phyloP scores from a whole-genome alignment of 2,888 invertebrate genomes.

The Diadegma fenestrale region DNA sequence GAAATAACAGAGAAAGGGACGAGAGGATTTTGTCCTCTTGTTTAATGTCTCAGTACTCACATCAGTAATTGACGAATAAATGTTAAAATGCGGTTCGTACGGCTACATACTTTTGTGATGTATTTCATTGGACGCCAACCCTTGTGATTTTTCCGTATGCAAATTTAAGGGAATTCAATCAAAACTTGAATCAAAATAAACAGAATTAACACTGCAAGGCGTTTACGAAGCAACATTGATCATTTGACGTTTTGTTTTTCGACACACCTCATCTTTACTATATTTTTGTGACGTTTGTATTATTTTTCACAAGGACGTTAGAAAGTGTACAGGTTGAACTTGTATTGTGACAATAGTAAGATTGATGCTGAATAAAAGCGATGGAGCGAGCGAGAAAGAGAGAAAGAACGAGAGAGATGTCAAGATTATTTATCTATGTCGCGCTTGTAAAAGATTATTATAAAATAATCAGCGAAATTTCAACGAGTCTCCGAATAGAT shows the following conservation, averaged over 20 bases:
- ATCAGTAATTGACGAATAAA: conserved; percentile 78
- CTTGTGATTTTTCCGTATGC: conserved; percentile 56
- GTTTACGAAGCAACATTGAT: neutral
- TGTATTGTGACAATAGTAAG: conserved; percentile 64
- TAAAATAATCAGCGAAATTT: conserved; percentile 60
- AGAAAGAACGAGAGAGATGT: conserved; percentile 34
- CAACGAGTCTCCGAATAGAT: conserved; percentile 45
- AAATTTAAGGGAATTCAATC: conserved; percentile 58
- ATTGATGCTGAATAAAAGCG: conserved; percentile 26
- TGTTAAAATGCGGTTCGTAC: conserved; percentile 79
- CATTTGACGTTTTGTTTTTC: conserved; percentile 4
- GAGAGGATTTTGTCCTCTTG: conserved; percentile 61
- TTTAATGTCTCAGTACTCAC: conserved; percentile 67
- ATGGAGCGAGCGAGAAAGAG: conserved; percentile 13
- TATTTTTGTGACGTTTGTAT: conserved; percentile 1
- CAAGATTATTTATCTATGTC: conserved; percentile 61
- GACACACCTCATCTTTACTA: conserved; percentile 1
- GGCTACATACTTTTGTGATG: conserved; percentile 72
- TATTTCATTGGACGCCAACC: conserved; percentile 71
- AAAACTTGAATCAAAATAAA: conserved; percentile 61
- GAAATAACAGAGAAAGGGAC: conserved; percentile 28
- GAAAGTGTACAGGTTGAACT: conserved; percentile 48
- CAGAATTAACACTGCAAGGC: neutral
- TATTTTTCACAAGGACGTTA: conserved; percentile 35
- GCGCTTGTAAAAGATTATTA: conserved; percentile 58